Base-by-base conservation (phyloP, 2,113 vertebrate genomes). In the Calypte anna region DNA sequence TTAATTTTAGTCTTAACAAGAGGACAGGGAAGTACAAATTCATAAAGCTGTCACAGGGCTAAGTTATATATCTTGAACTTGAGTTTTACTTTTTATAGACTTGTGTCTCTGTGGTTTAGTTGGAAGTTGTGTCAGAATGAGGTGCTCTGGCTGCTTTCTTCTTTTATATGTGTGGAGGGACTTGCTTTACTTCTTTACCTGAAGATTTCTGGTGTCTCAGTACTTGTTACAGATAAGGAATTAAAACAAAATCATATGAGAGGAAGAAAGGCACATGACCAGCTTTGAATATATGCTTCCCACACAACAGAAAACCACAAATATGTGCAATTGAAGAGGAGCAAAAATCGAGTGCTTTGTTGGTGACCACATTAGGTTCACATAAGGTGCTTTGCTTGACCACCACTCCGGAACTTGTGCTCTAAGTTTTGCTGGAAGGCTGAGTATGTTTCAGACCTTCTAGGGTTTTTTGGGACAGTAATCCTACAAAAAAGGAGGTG, bases 231-330 rank as follows among this genome's bases (percentile, higher is more conserved):
- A 74, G 48, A 70, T 58, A 50, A 86, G 12, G 62, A 84, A 53
- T 92, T 78, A 58, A 31, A 50, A 78, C n/a, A 84, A 89, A 95
- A 87, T 92, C 84, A 91, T 68, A 81, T 92, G 90, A 96, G 53
- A 92, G 57, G 74, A 92, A 84, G 81, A 91, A 70, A 86, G 77
- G 18, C 77, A 84, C 58, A 50, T 89, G 94, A 78, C 69, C 50
- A 59, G 7, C 70, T 96, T 95, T 82, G 61, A 59, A 59, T 9
- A 2, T 75, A 31, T 48, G 23, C 69, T 89, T 94, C 78, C 70
- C 87, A 91, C 84, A 94, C 24, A 79, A 21, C 54, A 91, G 62
- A 84, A 94, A 91, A 61, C 66, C 91, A 79, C 84, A 91, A 95
- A 59, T 94, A 93, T 62, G 83, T 89, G 53, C 74, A 55, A n/a